Conservation (phyloP, 2,797 vertebrate genomes). For the Hozukius guyotensis region DNA sequence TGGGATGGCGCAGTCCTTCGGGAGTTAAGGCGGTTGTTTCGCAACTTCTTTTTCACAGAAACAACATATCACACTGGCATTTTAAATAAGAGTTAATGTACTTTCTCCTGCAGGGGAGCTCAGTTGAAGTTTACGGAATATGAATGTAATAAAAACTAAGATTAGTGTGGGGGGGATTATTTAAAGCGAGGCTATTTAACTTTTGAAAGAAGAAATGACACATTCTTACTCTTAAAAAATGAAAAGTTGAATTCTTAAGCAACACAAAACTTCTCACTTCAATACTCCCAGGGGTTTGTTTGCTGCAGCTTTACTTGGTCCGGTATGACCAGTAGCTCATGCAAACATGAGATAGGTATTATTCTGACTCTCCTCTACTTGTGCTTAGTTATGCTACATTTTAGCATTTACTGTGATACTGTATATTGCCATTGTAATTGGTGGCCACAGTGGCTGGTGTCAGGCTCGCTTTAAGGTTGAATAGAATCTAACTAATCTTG, state of each 20-base stretch:
- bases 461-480: background rate
- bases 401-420: background rate
- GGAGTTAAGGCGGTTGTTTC: conserved; percentile 55
- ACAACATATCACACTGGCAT: conserved; percentile 44
- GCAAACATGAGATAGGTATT: background rate
- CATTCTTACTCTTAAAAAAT: background rate
- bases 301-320: background rate
- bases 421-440: background rate
- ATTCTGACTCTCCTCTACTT: background rate
- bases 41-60: background rate
- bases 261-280: background rate
- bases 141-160: background rate
- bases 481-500: background rate
- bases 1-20: conserved; percentile 53
- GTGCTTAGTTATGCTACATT: background rate
- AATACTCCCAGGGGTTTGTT: background rate
- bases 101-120: conserved; percentile 8
- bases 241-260: background rate
- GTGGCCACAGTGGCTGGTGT: background rate
- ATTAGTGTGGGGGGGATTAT: background rate
- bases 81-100: conserved; percentile 57
- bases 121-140: conserved; percentile 16
- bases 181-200: background rate
- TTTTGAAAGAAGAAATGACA: background rate
- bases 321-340: background rate